Evolutionary conservation across 2,797 vertebrate species (phyloP), one percentile per base, ranked within the genome.

Genomic region (Falco novaeseelandiae): DNA sequence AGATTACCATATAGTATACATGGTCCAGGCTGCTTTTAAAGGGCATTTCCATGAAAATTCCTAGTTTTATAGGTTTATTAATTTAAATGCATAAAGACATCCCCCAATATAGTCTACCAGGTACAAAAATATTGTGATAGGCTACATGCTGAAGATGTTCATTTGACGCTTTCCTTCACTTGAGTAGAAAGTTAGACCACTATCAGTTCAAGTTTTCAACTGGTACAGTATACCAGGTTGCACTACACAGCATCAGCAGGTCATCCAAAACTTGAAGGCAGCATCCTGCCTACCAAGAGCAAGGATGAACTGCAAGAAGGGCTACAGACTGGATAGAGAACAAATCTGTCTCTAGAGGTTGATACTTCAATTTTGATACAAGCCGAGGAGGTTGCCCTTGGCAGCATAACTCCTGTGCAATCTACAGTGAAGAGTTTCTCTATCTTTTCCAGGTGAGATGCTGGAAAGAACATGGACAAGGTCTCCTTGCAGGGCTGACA

Each of bases 301-400:
- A 62, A 29, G 23, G 32, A 44, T 30, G 17, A 42, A 46, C 48
- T 46, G 34, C 34, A 61, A 40, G 40, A 70, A 83, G 25, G 30
- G 12, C 34, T 54, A 48, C 23, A 42, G 59, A 52, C 18, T 32
- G 34, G 36, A 40, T 30, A 79, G n/a, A 40, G 78, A 62, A 8
- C 4, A 1, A 2, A 23, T 44, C 46, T n/a, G 17, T 44, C 77
- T 62, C 42, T 34, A 57, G 29, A 30, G 0, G 1, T 19, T 11
- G 32, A n/a, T 36, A 63, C 14, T 58, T 46, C 2, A 4, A 48
- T 36, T 61, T 49, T n/a, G 38, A 27, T 29, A 49, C 27, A 42
- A 69, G 61, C 67, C 69, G 38, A 69, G 10, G 30, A 51, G 9
- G 44, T 48, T 63, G 62, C 67, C 66, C 78, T 46, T 34, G 42